Evolutionary conservation across 1,140 invertebrate species (phyloP).

Genomic region (Caenorhabditis inopinata): DNA sequence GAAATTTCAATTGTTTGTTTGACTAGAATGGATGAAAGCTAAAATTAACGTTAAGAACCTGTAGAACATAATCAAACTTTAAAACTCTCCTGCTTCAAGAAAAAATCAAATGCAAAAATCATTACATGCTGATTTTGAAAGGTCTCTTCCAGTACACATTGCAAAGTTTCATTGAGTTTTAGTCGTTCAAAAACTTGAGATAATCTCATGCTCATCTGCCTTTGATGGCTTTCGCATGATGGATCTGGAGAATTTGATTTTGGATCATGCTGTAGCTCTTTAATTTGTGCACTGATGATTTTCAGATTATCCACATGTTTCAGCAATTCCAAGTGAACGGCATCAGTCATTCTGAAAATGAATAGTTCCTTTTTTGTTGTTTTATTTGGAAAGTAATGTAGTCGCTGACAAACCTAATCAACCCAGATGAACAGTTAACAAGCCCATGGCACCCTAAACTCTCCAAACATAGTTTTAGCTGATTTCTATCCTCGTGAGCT

Average conservation of each 20-base stretch:
- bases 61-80: too few relatives aligned
- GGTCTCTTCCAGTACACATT: constrained; percentile 46
- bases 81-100: too few relatives aligned
- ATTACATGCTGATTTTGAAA: constrained; percentile 50
- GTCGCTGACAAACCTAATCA: constrained; percentile 47
- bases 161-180: constrained; percentile 52
- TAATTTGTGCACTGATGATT: constrained; percentile 1
- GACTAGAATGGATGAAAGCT: too few relatives aligned
- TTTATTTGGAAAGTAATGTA: neutral
- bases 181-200: constrained; percentile 52
- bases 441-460: constrained; percentile 53
- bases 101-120: neutral
- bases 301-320: constrained; percentile 50
- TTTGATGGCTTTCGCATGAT: constrained; percentile 49
- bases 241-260: constrained; percentile 32
- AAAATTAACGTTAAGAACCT: too few relatives aligned
- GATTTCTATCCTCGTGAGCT: constrained; percentile 45
- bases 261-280: constrained; percentile 36
- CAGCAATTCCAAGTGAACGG: constrained; percentile 47
- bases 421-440: constrained; percentile 51
- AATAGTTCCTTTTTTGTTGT: neutral
- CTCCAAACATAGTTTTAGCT: constrained; percentile 48
- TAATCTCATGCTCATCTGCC: constrained; percentile 50
- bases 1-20: too few relatives aligned
- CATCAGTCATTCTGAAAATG: constrained; percentile 47